These are phyloP conservation scores for Drosophila recens DNA, from an alignment of 2,888 invertebrate species.

Conservation along the genomic window DNA sequence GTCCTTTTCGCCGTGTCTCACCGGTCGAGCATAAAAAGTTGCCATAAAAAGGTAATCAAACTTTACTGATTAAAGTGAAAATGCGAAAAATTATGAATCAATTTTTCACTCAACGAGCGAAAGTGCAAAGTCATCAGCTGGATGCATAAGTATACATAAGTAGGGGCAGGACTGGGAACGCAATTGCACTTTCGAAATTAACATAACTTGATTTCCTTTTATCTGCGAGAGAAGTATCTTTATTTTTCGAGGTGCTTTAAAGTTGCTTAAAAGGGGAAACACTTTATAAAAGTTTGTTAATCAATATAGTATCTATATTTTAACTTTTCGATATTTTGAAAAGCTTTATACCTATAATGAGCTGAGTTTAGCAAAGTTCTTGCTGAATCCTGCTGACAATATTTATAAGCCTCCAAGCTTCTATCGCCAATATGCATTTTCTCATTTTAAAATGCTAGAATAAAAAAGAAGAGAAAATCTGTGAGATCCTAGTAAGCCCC, in stretches of 20 bases:
- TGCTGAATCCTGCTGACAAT: too few relatives aligned
- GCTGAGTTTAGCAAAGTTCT: too few relatives aligned
- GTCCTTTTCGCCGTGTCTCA: constrained; percentile 6
- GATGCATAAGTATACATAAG: constrained; percentile 42
- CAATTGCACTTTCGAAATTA: constrained; percentile 20
- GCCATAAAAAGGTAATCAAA: constrained; percentile 57
- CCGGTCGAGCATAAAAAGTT: constrained; percentile 4
- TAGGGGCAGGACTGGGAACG: neutral
- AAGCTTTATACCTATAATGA: too few relatives aligned
- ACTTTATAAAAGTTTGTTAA: neutral
- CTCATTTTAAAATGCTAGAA: too few relatives aligned
- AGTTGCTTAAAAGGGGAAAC: neutral
- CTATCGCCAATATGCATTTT: too few relatives aligned
- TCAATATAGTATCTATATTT: too few relatives aligned
- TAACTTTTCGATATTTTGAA: too few relatives aligned
- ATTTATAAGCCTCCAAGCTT: too few relatives aligned
- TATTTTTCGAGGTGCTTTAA: neutral
- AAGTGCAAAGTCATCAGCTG: constrained; percentile 57
- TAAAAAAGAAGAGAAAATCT: neutral
- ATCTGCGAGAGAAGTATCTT: neutral
- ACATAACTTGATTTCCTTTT: constrained; percentile 10
- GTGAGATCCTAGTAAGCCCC: constrained; percentile 8
- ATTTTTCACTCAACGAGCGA: constrained; percentile 52
- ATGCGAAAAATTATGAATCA: constrained; percentile 73
- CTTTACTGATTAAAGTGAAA: constrained; percentile 71